A percentile compares a stretch with the other conserved stretches of the same genome.
phyloP scores from a whole-genome alignment of 2,797 vertebrate species.

The Silurus lanzhouensis region DNA sequence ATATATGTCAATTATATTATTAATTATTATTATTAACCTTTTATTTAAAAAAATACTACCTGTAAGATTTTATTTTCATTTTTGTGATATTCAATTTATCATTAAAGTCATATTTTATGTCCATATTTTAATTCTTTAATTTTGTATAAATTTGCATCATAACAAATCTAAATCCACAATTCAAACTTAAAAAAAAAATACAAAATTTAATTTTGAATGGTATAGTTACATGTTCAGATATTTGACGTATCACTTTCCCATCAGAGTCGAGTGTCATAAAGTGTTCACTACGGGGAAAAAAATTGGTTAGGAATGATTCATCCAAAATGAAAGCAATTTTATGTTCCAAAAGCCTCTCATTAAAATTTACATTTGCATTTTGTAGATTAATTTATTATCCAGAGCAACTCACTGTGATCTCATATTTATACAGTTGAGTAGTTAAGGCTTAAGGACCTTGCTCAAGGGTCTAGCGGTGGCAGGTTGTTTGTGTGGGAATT shows the following conservation, averaged over 20 bases:
- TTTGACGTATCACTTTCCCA: background rate
- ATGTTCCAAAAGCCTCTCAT: background rate
- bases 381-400: too few relatives aligned
- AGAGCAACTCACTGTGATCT: too few relatives aligned
- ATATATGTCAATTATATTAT: too few relatives aligned
- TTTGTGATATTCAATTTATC: background rate
- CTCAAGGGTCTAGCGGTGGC: too few relatives aligned
- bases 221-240: conserved; percentile 33
- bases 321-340: background rate
- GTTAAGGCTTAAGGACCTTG: too few relatives aligned
- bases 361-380: background rate
- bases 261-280: background rate
- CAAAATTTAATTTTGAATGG: background rate
- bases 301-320: background rate
- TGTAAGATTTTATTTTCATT: background rate
- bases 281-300: background rate
- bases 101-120: background rate
- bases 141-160: background rate
- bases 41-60: background rate
- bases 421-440: too few relatives aligned
- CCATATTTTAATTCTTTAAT: background rate
- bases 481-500: too few relatives aligned
- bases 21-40: too few relatives aligned
- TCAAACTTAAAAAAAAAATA: background rate
- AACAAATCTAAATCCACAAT: background rate